These are phyloP conservation scores for Nycticryphes semicollaris DNA, from an alignment of 2,113 vertebrate species.

Conservation along the genomic window DNA sequence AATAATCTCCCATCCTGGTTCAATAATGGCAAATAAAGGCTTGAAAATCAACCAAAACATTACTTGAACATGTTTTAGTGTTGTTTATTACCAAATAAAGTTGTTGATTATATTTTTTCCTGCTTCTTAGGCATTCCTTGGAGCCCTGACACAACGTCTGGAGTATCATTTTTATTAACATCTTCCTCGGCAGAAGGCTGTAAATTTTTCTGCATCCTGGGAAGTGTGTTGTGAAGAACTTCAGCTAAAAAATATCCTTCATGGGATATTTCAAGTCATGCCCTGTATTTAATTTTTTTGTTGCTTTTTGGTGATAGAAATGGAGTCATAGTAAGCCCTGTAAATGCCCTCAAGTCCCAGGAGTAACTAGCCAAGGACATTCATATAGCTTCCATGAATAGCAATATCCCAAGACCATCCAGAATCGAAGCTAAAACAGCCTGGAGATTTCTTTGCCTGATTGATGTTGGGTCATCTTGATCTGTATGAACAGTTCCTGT, in stretches of 20 bases:
- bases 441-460: not conserved
- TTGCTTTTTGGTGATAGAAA: not conserved
- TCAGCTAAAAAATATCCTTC: not conserved
- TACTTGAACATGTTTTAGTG: not conserved
- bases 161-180: not conserved
- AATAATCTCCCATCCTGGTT: not conserved
- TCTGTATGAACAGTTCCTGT: not conserved
- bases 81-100: conserved; percentile 34
- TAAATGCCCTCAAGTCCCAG: not conserved
- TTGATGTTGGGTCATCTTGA: not conserved
- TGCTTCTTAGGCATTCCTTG: not conserved
- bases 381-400: not conserved
- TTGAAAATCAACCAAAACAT: conserved; percentile 17
- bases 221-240: not conserved
- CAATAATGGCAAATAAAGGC: conserved; percentile 21
- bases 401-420: not conserved
- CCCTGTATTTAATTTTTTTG: not conserved
- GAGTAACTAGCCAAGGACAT: not conserved
- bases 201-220: not conserved
- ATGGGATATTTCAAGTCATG: not conserved
- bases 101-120: not conserved
- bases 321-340: not conserved
- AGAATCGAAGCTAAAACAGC: not conserved
- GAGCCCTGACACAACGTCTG: not conserved
- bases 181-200: not conserved